A percentile compares a stretch with the other conserved stretches of the same genome.
phyloP scores from a whole-genome alignment of 2,888 invertebrate species.

The Himalopsyche japonica region DNA sequence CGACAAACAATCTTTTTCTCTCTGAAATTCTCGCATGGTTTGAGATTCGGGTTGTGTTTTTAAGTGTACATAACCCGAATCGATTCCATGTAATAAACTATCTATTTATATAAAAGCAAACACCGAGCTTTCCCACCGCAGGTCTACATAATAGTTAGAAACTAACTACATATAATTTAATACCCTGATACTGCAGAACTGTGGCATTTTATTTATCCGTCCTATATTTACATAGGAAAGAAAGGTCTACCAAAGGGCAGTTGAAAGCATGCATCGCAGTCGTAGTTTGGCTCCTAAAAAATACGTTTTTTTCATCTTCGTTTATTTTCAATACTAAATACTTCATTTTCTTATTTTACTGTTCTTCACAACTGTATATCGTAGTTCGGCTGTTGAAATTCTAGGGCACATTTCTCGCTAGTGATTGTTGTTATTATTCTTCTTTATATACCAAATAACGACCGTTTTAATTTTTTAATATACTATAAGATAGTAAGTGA shows the following conservation, averaged over 20 bases:
- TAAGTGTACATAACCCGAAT: background rate
- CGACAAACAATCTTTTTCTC: background rate
- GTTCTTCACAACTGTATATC: no score
- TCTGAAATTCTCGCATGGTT: background rate
- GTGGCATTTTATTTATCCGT: conserved; percentile 40
- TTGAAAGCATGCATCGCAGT: background rate
- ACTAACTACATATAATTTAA: conserved; percentile 37
- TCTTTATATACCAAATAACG: no score
- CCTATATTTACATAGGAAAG: conserved; percentile 27
- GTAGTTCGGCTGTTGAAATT: no score
- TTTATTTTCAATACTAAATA: no score
- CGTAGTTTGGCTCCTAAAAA: background rate
- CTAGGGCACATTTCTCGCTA: no score
- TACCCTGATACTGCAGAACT: conserved; percentile 35
- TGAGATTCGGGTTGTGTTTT: background rate
- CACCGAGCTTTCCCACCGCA: background rate
- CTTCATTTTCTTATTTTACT: no score
- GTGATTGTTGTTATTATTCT: no score
- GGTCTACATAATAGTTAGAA: background rate
- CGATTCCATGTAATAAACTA: background rate
- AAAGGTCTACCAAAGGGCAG: background rate
- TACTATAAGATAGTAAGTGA: no score
- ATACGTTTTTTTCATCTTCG: no score
- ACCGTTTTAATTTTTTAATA: no score
- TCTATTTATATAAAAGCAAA: background rate